Evolutionary conservation across 2,888 invertebrate species (phyloP).

Genomic region (Erannis defoliaria): DNA sequence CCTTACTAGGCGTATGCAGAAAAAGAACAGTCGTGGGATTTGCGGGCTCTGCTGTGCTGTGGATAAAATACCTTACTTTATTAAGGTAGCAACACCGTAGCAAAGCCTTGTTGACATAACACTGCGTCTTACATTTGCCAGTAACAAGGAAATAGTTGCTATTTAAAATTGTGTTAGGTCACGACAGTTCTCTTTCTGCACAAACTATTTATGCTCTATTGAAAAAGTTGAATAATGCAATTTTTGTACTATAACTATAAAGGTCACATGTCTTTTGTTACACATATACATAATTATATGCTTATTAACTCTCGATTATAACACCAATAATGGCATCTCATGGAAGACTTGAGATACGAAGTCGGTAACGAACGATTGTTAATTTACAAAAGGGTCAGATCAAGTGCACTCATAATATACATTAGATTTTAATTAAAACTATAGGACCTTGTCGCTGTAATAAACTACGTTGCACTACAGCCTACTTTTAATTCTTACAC

Average conservation of each 20-base stretch:
- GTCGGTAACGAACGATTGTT: not conserved
- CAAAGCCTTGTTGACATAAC: too few relatives aligned
- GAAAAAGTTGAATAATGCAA: not conserved
- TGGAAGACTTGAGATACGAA: slow-evolving; percentile 54
- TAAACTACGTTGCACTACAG: not conserved
- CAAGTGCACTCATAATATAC: slow-evolving; percentile 2
- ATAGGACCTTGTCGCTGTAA: slow-evolving; percentile 3
- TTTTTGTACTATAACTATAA: slow-evolving; percentile 31
- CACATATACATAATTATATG: slow-evolving; percentile 37
- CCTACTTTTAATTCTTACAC: not conserved
- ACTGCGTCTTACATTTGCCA: too few relatives aligned
- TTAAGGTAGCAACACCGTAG: too few relatives aligned
- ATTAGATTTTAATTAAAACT: slow-evolving; percentile 1
- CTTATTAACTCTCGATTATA: slow-evolving; percentile 25
- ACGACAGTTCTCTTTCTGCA: too few relatives aligned
- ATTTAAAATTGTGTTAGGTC: too few relatives aligned
- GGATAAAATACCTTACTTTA: too few relatives aligned
- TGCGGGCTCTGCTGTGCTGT: too few relatives aligned
- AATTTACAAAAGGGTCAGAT: slow-evolving; percentile 2
- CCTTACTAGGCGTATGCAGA: too few relatives aligned
- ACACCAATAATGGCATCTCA: slow-evolving; percentile 51
- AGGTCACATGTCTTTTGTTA: slow-evolving; percentile 40
- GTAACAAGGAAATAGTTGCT: too few relatives aligned
- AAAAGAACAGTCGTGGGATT: too few relatives aligned
- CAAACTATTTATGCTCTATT: too few relatives aligned